Base-by-base conservation (phyloP, 2,113 vertebrate genomes). In the Tachuris rubrigastra region DNA sequence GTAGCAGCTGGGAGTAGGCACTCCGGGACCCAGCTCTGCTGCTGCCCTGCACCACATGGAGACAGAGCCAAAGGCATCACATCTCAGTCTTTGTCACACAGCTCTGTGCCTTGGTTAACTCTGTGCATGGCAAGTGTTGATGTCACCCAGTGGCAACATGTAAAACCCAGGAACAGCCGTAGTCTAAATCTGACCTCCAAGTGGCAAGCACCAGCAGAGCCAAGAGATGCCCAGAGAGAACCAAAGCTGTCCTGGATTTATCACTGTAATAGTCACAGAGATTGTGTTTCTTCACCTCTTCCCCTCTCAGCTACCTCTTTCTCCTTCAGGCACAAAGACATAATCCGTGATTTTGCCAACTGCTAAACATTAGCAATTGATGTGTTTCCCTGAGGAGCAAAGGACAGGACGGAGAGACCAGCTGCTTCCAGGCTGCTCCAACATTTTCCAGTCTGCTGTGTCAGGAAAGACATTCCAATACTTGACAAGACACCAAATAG, bases 71-170 rank as follows among this genome's bases (percentile, higher is more conserved):
- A 77, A 84, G 66, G 22, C 74, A 46, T 28, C 52, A 55, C 25
- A 35, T 33, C 37, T 77, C 62, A 68, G 41, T 15, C 58, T 47
- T 37, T 44, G 42, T 68, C 53, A 44, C 0, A 2, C 24, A 69
- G 17, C 35, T 58, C 24, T 59, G 6, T 56, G 44, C 30, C 37
- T 55, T 25, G 9, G 5, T 59, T 42, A 78, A 18, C 24, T 60
- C 49, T 1, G 15, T 28, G 46, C 10, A 3, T 6, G 20, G 5
- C 2, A 8, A 71, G 22, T 5, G 4, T 10, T 46, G 21, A 2
- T n/a, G 42, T 22, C 46, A n/a, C 39, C 25, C 68, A 77, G 28
- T 0, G 2, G 16, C 27, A 73, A 60, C 2, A 0, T 3, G 5
- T 25, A 53, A 88, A 80, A 84, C 9, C 23, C 67, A 74, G 10